Base-by-base conservation (phyloP, 2,113 vertebrate genomes). In the Promerops cafer region DNA sequence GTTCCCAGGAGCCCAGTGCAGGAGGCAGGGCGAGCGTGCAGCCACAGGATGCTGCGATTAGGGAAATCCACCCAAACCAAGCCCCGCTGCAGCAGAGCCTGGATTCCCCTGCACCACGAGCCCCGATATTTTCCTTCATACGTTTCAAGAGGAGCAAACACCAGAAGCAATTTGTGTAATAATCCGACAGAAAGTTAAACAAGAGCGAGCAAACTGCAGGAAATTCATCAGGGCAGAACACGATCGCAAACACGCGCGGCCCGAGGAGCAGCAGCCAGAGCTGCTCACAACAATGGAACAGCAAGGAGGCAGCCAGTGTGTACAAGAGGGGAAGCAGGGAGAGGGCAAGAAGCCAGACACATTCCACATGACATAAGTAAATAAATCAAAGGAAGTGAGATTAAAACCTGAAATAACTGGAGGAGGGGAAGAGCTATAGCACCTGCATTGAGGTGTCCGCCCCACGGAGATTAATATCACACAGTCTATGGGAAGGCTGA, bases 341-440 rank as follows among this genome's bases (percentile, higher is more conserved):
- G 19, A 96, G 96, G 96, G 96, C 96, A 90, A 90, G 90, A 10
- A 97, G 96, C 92, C 96, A 96, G 93, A 93, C 92, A 93, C 96
- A 89, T 92, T 86, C 81, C 93, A 84, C 90, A 90, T 49, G 93
- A 93, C 94, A 90, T 81, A 59, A 90, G 93, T 87, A 96, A 97
- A 97, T 97, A 96, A 97, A 97, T 97, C 96, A 94, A 90, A 92
- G 92, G 93, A 93, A 95, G 92, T 74, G 83, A 97, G 96, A 97
- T 97, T 94, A 97, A 97, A 97, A 96, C 88, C 90, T 26, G 80
- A 96, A 96, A 95, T 96, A 96, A 96, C 94, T 53, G 94, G 94
- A 97, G 96, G 96, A 96, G 94, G 96, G 93, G 80, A 65, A 97
- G 92, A 96, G 88, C 88, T 71, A 65, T 79, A 89, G 93, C 94